Evolutionary conservation across 2,797 vertebrate species (phyloP).

Genomic region (Atherinosoma microstoma): DNA sequence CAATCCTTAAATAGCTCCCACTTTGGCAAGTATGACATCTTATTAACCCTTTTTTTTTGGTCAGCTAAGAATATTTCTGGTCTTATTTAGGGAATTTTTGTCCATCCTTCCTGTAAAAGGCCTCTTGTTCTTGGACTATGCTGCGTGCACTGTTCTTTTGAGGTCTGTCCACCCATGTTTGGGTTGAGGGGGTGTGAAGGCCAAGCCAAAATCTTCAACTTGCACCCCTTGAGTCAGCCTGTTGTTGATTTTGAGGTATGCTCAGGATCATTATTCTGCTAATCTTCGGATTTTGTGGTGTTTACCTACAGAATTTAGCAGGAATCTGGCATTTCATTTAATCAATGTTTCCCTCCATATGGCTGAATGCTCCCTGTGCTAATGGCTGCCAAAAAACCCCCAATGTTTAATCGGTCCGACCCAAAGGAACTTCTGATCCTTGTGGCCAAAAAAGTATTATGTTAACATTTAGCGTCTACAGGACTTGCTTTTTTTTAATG

Average conservation of each 20-base stretch:
- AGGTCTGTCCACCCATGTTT: neutral
- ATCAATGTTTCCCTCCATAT: neutral
- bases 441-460: neutral
- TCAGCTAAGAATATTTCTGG: too few species aligned
- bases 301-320: neutral
- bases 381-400: neutral
- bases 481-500: neutral
- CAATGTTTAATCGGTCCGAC: neutral
- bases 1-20: too few species aligned
- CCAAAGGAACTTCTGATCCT: neutral
- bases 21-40: too few species aligned
- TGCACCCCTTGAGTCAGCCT: neutral
- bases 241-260: neutral
- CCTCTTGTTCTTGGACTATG: neutral
- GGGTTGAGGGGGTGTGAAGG: neutral
- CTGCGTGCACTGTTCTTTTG: neutral
- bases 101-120: too few species aligned
- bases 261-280: neutral
- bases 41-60: too few species aligned
- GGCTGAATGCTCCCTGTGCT: neutral
- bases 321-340: neutral
- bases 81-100: too few species aligned
- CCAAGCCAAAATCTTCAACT: neutral
- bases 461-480: neutral
- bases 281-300: neutral